Evolutionary conservation across 2,113 vertebrate genomes (phyloP).

Genomic region (Phrynocephalus versicolor): DNA sequence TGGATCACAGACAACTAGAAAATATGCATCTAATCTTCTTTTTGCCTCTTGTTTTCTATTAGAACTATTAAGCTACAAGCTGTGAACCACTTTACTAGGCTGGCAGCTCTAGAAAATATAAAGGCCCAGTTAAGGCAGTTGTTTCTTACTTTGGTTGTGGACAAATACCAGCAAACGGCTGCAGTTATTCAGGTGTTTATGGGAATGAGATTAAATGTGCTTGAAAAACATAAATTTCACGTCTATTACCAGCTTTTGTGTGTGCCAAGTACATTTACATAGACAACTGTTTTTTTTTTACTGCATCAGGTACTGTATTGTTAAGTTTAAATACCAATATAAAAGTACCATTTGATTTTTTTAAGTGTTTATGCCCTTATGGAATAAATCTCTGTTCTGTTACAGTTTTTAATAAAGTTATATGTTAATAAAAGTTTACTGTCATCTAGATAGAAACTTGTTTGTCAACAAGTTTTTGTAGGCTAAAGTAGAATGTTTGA

Average conservation of each 20-base stretch:
- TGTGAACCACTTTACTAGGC: not conserved
- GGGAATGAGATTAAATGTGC: not conserved
- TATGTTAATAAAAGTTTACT: not conserved
- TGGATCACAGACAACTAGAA: too few species aligned
- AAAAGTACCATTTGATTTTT: not conserved
- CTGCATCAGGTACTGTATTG: not conserved
- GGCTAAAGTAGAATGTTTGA: not conserved
- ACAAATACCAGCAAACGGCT: not conserved
- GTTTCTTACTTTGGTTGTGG: not conserved
- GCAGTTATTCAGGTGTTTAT: not conserved
- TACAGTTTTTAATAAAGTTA: not conserved
- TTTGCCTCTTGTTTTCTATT: not conserved
- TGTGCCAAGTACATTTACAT: not conserved
- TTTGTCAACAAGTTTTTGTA: not conserved
- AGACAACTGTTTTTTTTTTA: too few species aligned
- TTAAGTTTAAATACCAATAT: not conserved
- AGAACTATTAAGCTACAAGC: not conserved
- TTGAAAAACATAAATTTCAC: not conserved
- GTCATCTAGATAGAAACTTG: not conserved
- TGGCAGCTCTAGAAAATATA: not conserved
- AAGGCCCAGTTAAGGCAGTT: not conserved
- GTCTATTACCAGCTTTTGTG: not conserved
- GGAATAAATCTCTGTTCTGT: not conserved
- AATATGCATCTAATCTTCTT: not conserved
- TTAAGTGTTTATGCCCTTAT: not conserved